Conservation (phyloP, 1,140 invertebrate genomes). For the Drosophila sulfurigaster region DNA sequence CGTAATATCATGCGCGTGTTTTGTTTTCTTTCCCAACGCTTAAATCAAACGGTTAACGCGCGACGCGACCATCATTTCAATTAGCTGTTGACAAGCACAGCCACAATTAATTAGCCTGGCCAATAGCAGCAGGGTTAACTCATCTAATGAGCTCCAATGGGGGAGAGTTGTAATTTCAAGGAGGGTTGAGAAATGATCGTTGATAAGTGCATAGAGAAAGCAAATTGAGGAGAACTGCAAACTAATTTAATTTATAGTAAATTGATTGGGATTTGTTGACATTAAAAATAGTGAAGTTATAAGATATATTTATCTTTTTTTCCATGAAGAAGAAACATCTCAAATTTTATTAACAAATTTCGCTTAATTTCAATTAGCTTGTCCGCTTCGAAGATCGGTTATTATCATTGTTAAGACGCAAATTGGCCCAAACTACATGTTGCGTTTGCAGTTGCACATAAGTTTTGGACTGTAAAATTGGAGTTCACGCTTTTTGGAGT, state of each 20-base stretch:
- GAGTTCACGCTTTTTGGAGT: conserved; percentile 34
- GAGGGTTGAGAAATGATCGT: conserved; percentile 15
- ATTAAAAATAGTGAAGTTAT: too few species aligned
- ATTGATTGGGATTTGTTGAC: too few species aligned
- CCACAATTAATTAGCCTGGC: conserved; percentile 52
- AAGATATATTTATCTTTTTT: not conserved
- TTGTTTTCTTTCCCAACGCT: conserved; percentile 40
- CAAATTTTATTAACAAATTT: not conserved
- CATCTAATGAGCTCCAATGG: not conserved
- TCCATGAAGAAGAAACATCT: not conserved
- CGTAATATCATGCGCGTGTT: conserved; percentile 51
- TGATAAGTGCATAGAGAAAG: not conserved
- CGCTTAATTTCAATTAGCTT: conserved; percentile 30
- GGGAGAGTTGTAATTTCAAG: conserved; percentile 1
- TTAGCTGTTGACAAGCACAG: conserved; percentile 54
- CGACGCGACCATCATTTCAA: conserved; percentile 74
- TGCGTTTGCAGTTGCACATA: conserved; percentile 6
- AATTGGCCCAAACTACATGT: conserved; percentile 29
- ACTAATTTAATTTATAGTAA: too few species aligned
- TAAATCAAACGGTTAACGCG: conserved; percentile 69
- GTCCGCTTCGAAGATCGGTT: conserved; percentile 1
- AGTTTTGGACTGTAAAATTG: conserved; percentile 19
- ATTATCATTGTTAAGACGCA: conserved; percentile 21
- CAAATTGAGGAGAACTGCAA: too few species aligned
- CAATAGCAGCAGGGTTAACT: conserved; percentile 16